Evolutionary conservation across 2,797 vertebrate species (phyloP), one percentile per base, ranked within the genome.

Genomic region (Pseudomugil tenellus): DNA sequence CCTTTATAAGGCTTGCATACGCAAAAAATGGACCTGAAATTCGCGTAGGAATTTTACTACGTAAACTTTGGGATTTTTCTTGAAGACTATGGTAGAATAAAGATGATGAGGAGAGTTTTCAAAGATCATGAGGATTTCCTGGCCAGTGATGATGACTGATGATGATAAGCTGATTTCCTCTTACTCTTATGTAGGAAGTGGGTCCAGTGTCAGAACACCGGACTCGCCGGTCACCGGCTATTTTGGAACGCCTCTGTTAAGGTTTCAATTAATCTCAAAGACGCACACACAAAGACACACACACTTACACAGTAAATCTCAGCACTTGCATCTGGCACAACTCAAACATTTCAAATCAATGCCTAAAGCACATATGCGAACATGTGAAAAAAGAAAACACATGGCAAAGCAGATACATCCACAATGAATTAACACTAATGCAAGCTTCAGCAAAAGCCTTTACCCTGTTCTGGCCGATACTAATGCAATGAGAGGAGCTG

Each of bases 401-500:
- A 62, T 1, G 12, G 49, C 58, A 19, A 6, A 61, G 46, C 62
- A 63, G 61, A 74, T 58, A 75, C 21, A 41, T 31, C 63, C 66
- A 77, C 69, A n/a, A 67, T 80, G 72, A 89, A 85, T 87, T 85
- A 87, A 86, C 84, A 81, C 80, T 84, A 84, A 88, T 87, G 84
- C 28, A 65, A 67, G 74, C 67, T 57, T 68, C 46, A 67, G 84
- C 78, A 83, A 83, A 86, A 82, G 80, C 78, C 83, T 76, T 52
- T 63, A 63, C 63, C 76, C 71, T 5, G 23, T 63, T 77, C 75
- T 61, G 77, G 2, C 77, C 61, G 1, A 81, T 81, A 76, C 85
- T 88, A 89, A 90, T 80, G 65, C 78, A 82, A 90, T 89, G 79
- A 89, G 74, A 80, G 81, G 68, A 87, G 84, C 84, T 72, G 48